Evolutionary conservation across 2,797 vertebrate genomes (phyloP).

Genomic region (Monodelphis domestica): DNA sequence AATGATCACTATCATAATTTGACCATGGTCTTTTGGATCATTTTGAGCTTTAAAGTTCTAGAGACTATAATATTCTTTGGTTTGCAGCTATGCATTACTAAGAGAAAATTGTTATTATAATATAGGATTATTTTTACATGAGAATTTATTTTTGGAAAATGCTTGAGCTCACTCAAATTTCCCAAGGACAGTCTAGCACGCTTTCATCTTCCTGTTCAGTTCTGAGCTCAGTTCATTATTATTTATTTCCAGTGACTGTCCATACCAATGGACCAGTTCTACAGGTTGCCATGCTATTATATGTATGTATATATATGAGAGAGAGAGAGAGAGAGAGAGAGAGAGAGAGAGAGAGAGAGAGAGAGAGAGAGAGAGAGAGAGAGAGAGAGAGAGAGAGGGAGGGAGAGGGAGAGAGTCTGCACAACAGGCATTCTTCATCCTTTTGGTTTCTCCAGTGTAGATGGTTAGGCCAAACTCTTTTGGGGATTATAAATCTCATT

Average conservation of each 20-base stretch:
- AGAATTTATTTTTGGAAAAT: neutral
- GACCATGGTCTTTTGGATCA: neutral
- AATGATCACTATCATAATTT: neutral
- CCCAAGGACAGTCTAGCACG: neutral
- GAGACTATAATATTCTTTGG: neutral
- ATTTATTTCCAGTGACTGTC: neutral
- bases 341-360: too few species aligned
- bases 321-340: too few species aligned
- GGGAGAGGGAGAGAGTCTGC: too few species aligned
- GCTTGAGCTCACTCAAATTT: neutral
- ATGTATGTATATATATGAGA: too few species aligned
- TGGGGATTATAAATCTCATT: neutral
- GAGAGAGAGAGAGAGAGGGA: too few species aligned
- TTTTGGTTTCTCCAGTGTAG: neutral
- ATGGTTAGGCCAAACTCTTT: neutral
- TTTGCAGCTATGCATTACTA: neutral
- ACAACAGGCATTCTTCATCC: neutral
- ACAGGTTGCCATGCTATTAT: neutral
- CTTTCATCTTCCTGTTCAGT: neutral
- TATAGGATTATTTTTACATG: neutral
- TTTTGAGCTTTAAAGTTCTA: neutral
- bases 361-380: too few species aligned
- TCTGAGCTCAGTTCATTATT: neutral
- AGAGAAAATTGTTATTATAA: neutral
- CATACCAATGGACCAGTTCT: neutral